Percentiles rank a stretch among this genome's conserved stretches.
Evolutionary conservation across 2,113 vertebrate genomes (phyloP).

Genomic region (Emydura subglobosa): DNA sequence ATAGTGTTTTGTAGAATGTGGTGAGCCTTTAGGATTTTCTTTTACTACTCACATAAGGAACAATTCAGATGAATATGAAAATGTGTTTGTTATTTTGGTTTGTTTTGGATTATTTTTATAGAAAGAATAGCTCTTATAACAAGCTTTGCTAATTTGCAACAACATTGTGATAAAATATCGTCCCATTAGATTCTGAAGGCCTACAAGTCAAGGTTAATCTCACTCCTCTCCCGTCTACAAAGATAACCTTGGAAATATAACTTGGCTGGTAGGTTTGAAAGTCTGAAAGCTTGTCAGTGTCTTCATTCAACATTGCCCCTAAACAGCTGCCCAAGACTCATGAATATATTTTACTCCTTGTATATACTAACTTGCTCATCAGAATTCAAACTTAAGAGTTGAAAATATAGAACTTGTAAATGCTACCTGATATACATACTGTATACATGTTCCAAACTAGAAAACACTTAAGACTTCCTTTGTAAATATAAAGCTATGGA

Average conservation of each 20-base stretch:
- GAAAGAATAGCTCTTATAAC: conserved; percentile 18
- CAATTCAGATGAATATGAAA: conserved; percentile 57
- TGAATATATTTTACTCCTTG: neutral
- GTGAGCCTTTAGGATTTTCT: conserved; percentile 47
- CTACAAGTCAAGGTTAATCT: conserved; percentile 21
- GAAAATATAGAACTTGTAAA: neutral
- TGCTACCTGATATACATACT: neutral
- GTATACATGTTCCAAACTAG: neutral
- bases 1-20: conserved; percentile 20
- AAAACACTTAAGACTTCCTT: neutral
- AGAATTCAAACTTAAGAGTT: neutral
- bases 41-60: conserved; percentile 45
- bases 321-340: neutral
- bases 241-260: neutral
- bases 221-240: neutral
- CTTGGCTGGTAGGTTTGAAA: conserved; percentile 3
- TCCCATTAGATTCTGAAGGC: neutral
- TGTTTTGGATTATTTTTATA: conserved; percentile 50
- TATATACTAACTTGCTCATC: neutral
- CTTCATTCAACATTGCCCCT: neutral
- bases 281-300: neutral
- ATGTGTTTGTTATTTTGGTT: neutral
- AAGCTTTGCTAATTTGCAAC: neutral
- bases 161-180: neutral
- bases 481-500: neutral